Evolutionary conservation across 2,888 invertebrate genomes (phyloP).

Genomic region (Patella ulyssiponensis): DNA sequence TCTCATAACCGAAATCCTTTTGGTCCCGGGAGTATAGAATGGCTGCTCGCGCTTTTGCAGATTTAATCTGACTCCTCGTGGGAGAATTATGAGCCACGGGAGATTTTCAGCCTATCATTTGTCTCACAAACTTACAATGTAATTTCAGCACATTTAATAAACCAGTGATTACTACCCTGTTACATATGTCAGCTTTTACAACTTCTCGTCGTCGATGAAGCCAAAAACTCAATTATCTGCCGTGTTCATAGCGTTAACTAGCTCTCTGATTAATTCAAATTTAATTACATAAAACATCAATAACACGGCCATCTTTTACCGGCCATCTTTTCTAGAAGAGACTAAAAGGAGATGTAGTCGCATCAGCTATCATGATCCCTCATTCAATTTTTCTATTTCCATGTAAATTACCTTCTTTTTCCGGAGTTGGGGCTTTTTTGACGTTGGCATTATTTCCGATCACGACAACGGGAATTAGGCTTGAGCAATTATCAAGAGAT

Average conservation of each 20-base stretch:
- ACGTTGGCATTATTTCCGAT: constrained; percentile 1
- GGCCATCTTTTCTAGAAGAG: constrained; percentile 12
- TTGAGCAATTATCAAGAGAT: background rate
- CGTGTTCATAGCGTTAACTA: constrained; percentile 46
- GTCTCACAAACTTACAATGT: constrained; percentile 13
- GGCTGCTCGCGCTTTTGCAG: background rate
- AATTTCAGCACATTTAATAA: constrained; percentile 28
- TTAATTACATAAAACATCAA: constrained; percentile 55
- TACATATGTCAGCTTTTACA: constrained; percentile 33
- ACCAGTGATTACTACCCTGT: constrained; percentile 23
- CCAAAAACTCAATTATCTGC: constrained; percentile 48
- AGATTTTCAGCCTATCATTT: constrained; percentile 1
- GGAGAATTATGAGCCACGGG: background rate
- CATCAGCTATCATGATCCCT: constrained; percentile 20
- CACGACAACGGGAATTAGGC: constrained; percentile 5
- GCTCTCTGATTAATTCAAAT: constrained; percentile 63
- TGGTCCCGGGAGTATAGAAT: constrained; percentile 1
- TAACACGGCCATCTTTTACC: constrained; percentile 19
- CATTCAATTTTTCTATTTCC: constrained; percentile 27
- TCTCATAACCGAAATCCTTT: background rate
- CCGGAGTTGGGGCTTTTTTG: constrained; percentile 4
- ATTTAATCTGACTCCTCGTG: constrained; percentile 5
- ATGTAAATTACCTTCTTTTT: constrained; percentile 21
- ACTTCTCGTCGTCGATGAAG: constrained; percentile 36
- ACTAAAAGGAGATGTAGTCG: constrained; percentile 15